Percentiles rank a stretch among this genome's conserved stretches.
These are phyloP conservation scores for Rhopalosiphum padi DNA, from an alignment of 1,140 invertebrate species.

Conservation along the genomic window DNA sequence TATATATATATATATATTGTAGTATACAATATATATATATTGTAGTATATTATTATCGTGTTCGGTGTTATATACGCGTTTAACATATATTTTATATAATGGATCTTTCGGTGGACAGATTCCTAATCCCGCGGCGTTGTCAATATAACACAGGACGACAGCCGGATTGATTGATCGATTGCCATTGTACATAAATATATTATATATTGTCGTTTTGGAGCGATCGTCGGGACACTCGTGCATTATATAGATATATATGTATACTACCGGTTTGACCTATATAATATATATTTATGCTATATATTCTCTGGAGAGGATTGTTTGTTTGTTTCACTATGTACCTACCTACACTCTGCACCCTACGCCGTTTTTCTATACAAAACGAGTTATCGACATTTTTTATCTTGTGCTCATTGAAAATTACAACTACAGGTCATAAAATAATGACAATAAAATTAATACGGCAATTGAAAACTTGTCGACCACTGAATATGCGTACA, in stretches of 20 bases:
- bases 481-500: too few species aligned
- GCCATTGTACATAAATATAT: neutral
- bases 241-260: neutral
- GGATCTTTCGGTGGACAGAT: neutral
- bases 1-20: too few species aligned
- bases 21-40: neutral
- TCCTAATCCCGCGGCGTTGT: neutral
- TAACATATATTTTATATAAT: slow-evolving; percentile 9
- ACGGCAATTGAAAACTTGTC: too few species aligned
- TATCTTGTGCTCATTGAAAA: neutral
- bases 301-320: neutral
- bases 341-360: too few species aligned
- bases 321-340: neutral
- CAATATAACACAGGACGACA: neutral
- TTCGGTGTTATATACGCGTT: neutral
- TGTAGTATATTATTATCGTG: neutral
- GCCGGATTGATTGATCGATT: neutral
- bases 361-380: neutral
- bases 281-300: neutral
- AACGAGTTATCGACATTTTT: neutral
- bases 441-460: too few species aligned
- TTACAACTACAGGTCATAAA: neutral
- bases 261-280: slow-evolving; percentile 9
- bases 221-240: neutral
- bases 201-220: neutral